Evolutionary conservation across 2,797 vertebrate genomes (phyloP).

Genomic region (Periparus ater): DNA sequence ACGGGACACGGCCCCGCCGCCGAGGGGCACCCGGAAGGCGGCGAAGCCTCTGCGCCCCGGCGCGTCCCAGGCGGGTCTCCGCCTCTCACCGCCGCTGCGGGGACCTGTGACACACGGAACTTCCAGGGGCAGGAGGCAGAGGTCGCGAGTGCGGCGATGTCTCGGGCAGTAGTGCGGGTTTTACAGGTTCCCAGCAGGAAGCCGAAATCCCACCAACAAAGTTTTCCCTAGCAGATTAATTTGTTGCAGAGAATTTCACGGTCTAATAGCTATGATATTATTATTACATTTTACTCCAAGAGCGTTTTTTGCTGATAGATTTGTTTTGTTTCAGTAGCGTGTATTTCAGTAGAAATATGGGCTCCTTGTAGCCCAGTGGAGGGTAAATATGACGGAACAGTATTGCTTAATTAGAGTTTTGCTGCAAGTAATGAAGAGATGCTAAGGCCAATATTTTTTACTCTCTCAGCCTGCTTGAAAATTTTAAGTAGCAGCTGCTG

Average conservation of each 20-base stretch:
- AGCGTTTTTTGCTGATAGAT: slow-evolving; percentile 58
- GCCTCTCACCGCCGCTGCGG: not conserved
- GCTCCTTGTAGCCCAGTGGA: not conserved
- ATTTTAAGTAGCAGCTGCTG: not conserved
- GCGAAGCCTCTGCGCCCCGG: not conserved
- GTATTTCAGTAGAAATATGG: slow-evolving; percentile 55
- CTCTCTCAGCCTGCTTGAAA: not conserved
- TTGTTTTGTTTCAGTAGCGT: slow-evolving; percentile 49
- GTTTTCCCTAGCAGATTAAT: slow-evolving; percentile 71
- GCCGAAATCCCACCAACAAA: slow-evolving; percentile 57
- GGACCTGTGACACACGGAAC: not conserved
- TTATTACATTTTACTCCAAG: slow-evolving; percentile 67
- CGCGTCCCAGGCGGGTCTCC: not conserved
- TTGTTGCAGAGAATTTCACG: slow-evolving; percentile 63
- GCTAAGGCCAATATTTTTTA: not conserved
- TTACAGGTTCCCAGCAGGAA: slow-evolving; percentile 58
- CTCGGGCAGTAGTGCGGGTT: not conserved
- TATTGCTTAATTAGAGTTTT: not conserved
- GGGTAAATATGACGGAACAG: not conserved
- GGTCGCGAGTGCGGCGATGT: not conserved
- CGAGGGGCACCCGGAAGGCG: not conserved
- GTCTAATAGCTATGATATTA: slow-evolving; percentile 68
- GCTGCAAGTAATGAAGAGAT: not conserved
- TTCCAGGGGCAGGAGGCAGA: not conserved
- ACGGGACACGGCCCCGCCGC: not conserved